Evolutionary conservation across 2,888 invertebrate genomes (phyloP), one percentile per base, ranked within the genome.

Genomic region (Hermaeophaga mercurialis): DNA sequence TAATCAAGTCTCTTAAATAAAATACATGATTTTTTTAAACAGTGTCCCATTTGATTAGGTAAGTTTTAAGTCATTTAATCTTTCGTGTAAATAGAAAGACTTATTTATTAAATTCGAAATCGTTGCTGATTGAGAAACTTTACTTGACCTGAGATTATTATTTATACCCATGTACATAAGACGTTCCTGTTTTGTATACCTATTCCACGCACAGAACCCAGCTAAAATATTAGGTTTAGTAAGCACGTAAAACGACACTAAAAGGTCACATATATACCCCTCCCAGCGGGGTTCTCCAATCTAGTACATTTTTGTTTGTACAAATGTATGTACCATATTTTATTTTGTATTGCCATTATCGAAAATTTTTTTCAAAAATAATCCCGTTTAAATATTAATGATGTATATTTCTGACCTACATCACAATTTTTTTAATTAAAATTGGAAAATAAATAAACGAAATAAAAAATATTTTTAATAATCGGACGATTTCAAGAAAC

Each of bases 131-230:
- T 19, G 34, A 9, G 49, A 28, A 44, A 36, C 45, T 31, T 54
- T 33, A 14, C 56, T 44, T n/a, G 48, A 36, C 50, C 43, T 54
- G 28, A 56, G 33, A 39, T 58, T 48, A 54, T 67, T 64, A 56
- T 61, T 63, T 56, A 58, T 50, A 50, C 66, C 66, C 66, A 61
- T 71, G 70, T 71, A 72, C 58, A 71, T 70, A 70, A 56, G 59
- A 67, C 68, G 72, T 72, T 72, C 72, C 71, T 70, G 70, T 71
- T 72, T 72, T 70, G n/a, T n/a, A 69, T 70, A 52, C 52, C 52
- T 52, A 72, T 67, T 69, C 65, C 68, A 70, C 68, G 70, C 70
- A 69, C 71, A 68, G 59, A 66, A 54, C 69, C 66, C 63, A 66
- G 60, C 59, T 48, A 59, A 63, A 57, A 49, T 66, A 57, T 65